Evolutionary conservation across 2,113 vertebrate species (phyloP), one percentile per base, ranked within the genome.

Genomic region (Cyanoramphus novaezelandiae): DNA sequence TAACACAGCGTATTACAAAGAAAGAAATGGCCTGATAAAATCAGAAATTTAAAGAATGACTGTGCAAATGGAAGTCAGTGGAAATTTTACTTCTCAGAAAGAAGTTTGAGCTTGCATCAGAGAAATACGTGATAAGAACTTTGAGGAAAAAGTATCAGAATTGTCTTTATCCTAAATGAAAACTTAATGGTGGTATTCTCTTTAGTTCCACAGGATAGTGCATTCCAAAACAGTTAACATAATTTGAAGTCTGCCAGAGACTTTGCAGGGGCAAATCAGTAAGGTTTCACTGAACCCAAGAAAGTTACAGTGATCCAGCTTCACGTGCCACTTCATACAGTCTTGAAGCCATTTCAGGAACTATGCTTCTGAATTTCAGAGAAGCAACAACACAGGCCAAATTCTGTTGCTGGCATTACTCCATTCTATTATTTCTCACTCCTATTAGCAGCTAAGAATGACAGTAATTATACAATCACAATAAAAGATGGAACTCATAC

Each of bases 241-340:
- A 60, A 89, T 50, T 39, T 62, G 52, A 95, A 70, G 11, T 25
- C 35, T 71, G 14, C 19, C 27, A 72, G 52, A 82, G 11, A 41
- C 15, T 87, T 75, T 39, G 57, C 33, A 87, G 18, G 35, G 1
- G 3, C 29, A 87, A 44, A 71, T 75, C 19, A 43, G 35, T 33
- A n/a, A 80, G 17, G 19, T 33, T 77, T 59, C 63, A 53, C 35
- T 25, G 72, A 84, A 92, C 71, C 9, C 35, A 52, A 41, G 20
- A 50, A 52, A 64, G 29, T 44, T 59, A 43, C 4, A 62, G 52
- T 33, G 19, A 71, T 41, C n/a, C 43, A 93, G 11, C 7, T 37
- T 39, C 64, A 12, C 0, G 0, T n/a, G 20, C 31, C 44, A 43
- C 55, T 60, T 1, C 2, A 17, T 5, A 27, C 17, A 43, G 12